These are phyloP conservation scores for Steatornis caripensis DNA, from an alignment of 2,113 vertebrate genomes.

Conservation along the genomic window DNA sequence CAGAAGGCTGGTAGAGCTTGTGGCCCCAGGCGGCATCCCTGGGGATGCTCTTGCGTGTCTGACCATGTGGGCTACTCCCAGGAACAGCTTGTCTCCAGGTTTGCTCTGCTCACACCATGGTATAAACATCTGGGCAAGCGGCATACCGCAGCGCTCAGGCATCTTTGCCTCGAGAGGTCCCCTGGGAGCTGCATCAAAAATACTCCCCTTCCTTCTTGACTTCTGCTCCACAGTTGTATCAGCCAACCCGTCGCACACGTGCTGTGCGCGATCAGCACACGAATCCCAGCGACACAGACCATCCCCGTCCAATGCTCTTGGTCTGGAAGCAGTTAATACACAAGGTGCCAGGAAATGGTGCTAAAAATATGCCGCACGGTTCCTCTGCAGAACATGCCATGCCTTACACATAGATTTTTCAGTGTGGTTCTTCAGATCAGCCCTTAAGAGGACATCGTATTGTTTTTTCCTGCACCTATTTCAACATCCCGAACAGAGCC, in stretches of 20 bases:
- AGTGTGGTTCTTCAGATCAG: neutral
- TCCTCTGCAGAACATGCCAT: neutral
- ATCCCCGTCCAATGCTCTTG: neutral
- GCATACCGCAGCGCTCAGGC: neutral
- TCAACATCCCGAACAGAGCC: constrained; percentile 14
- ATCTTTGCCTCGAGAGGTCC: neutral
- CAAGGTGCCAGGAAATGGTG: constrained; percentile 39
- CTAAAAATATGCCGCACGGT: neutral
- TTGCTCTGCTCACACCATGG: neutral
- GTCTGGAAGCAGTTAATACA: constrained; percentile 13
- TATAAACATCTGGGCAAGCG: neutral
- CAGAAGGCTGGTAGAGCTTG: neutral
- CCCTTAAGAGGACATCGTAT: neutral
- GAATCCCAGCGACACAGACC: neutral
- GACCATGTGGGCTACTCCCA: neutral
- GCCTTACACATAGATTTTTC: neutral
- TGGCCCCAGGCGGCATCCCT: neutral
- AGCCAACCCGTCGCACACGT: neutral
- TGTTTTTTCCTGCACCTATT: neutral
- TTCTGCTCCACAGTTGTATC: neutral
- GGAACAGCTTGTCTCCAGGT: constrained; percentile 38
- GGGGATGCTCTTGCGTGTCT: neutral
- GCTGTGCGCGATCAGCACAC: neutral
- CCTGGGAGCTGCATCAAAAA: neutral
- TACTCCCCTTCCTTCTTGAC: neutral